phyloP scores from a whole-genome alignment of 2,113 vertebrate species.

The Quiscalus mexicanus region DNA sequence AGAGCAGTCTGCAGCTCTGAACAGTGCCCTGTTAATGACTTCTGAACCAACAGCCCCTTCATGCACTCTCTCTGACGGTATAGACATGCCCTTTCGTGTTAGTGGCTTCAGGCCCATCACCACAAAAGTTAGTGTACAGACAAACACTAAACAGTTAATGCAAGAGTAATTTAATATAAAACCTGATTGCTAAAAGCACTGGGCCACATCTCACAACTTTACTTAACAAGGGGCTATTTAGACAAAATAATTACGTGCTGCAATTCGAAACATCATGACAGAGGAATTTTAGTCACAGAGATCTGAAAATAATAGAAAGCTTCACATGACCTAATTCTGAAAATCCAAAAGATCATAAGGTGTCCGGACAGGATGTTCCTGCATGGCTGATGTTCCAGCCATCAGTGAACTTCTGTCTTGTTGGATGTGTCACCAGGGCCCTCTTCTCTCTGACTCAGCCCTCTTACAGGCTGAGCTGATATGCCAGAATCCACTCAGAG shows the following conservation, averaged over 20 bases:
- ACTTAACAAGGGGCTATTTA: neutral
- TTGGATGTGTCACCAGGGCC: neutral
- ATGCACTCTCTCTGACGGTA: neutral
- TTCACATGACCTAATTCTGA: neutral
- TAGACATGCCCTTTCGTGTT: neutral
- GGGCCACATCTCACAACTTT: neutral
- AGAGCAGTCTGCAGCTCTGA: neutral
- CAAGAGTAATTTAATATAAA: neutral
- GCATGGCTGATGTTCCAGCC: neutral
- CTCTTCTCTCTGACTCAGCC: neutral
- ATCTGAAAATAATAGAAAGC: neutral
- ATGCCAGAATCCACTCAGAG: rapidly evolving
- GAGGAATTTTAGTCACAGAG: neutral
- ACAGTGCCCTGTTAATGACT: neutral
- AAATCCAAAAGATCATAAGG: neutral
- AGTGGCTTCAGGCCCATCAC: neutral
- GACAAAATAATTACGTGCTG: neutral
- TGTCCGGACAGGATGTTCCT: neutral
- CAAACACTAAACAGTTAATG: neutral
- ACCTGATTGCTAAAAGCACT: neutral
- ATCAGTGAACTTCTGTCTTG: neutral
- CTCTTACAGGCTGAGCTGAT: neutral
- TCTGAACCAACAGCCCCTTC: neutral
- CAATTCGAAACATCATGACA: neutral
- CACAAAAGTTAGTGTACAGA: neutral